Evolutionary conservation across 2,113 vertebrate species (phyloP).

Genomic region (Hydrolagus affinis): DNA sequence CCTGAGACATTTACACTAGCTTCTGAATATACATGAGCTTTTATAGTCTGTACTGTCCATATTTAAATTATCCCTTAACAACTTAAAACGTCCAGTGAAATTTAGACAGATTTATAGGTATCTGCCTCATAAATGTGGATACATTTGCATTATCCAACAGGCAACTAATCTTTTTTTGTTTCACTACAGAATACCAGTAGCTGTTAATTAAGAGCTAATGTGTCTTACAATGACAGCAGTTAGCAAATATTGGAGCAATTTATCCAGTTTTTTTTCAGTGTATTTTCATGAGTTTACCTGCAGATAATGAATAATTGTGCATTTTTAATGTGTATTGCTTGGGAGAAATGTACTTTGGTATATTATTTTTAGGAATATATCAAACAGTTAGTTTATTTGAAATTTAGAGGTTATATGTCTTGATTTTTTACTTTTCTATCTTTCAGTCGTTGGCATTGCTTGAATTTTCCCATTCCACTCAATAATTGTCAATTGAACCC

Average conservation of each 20-base stretch:
- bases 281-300: not conserved
- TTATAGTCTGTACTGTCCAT: not conserved
- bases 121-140: not conserved
- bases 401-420: no score
- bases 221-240: not conserved
- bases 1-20: not conserved
- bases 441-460: no score
- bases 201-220: not conserved
- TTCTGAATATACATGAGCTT: not conserved
- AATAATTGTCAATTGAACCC: no score
- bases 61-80: not conserved
- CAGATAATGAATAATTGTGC: no score
- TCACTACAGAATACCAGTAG: not conserved
- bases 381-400: no score
- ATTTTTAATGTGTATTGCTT: no score
- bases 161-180: not conserved
- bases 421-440: no score
- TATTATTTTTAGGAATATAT: no score
- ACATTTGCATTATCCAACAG: not conserved
- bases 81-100: not conserved
- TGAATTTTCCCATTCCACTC: no score
- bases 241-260: not conserved
- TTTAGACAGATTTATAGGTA: not conserved
- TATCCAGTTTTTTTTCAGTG: not conserved
- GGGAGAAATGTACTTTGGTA: no score